Evolutionary conservation across 2,797 vertebrate species (phyloP).

Genomic region (Sebastes baramenuke): DNA sequence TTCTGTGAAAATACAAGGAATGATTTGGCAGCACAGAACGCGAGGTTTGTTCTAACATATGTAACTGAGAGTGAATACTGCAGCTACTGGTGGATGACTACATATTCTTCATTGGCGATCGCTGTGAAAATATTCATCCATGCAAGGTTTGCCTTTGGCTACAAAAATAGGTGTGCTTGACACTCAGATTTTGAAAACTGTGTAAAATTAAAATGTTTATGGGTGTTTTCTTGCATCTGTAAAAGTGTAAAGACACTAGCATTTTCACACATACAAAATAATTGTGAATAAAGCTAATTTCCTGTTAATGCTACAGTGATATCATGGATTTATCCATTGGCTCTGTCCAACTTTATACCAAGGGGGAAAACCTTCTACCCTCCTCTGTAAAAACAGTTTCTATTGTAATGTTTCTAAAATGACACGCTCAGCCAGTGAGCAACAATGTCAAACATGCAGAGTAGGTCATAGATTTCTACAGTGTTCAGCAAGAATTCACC

Average conservation of each 20-base stretch:
- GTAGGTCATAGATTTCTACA: slow-evolving; percentile 50
- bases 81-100: slow-evolving; percentile 13
- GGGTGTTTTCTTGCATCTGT: not conserved
- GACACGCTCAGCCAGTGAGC: slow-evolving; percentile 83
- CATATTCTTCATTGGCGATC: not conserved
- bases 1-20: slow-evolving; percentile 61
- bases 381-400: slow-evolving; percentile 6
- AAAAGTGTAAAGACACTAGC: slow-evolving; percentile 8
- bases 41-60: slow-evolving; percentile 6
- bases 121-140: slow-evolving; percentile 21
- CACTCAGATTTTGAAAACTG: not conserved
- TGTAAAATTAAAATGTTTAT: not conserved
- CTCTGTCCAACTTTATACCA: slow-evolving; percentile 2
- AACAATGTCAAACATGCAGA: slow-evolving; percentile 50
- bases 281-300: slow-evolving; percentile 15
- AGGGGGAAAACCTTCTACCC: not conserved
- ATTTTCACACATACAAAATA: slow-evolving; percentile 31
- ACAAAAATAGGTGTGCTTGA: not conserved
- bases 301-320: slow-evolving; percentile 29
- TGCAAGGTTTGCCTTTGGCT: slow-evolving; percentile 25
- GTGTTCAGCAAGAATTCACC: slow-evolving; percentile 53
- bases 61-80: not conserved
- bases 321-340: not conserved
- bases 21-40: slow-evolving; percentile 54
- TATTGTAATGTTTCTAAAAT: slow-evolving; percentile 43